Evolutionary conservation across 1,140 invertebrate genomes (phyloP).

Genomic region (Brachionus rubens): DNA sequence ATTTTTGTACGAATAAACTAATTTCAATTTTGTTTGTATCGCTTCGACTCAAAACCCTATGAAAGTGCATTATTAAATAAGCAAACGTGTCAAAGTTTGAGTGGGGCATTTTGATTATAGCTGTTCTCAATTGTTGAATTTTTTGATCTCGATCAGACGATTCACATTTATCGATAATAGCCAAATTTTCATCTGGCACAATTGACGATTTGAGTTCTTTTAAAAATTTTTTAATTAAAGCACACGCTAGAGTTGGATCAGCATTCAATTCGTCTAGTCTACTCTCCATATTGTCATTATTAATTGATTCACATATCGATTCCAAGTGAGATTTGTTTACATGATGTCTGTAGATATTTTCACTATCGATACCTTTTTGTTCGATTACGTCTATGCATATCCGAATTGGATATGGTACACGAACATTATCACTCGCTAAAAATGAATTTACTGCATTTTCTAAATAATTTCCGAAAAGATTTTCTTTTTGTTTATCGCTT

Average conservation of each 20-base stretch:
- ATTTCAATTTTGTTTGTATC: slow-evolving; percentile 34
- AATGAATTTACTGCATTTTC: slow-evolving; percentile 24
- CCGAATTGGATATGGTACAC: slow-evolving; percentile 26
- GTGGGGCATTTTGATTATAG: neutral
- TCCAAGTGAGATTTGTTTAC: slow-evolving; percentile 20
- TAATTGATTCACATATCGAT: slow-evolving; percentile 41
- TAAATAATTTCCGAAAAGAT: slow-evolving; percentile 34
- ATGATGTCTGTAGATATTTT: slow-evolving; percentile 29
- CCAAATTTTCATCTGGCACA: slow-evolving; percentile 32
- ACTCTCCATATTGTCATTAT: slow-evolving; percentile 15
- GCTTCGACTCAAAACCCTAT: slow-evolving; percentile 2
- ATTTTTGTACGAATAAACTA: slow-evolving; percentile 22
- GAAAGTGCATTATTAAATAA: slow-evolving; percentile 42
- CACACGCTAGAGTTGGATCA: slow-evolving; percentile 30
- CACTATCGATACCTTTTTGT: slow-evolving; percentile 28
- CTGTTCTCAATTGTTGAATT: neutral
- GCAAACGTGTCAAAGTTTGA: slow-evolving; percentile 39
- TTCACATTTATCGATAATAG: slow-evolving; percentile 35
- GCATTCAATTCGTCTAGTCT: neutral
- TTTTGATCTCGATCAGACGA: slow-evolving; percentile 34
- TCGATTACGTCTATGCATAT: slow-evolving; percentile 42
- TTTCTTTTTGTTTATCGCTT: neutral
- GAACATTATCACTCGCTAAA: slow-evolving; percentile 2
- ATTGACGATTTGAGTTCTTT: slow-evolving; percentile 39
- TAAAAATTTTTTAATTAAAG: slow-evolving; percentile 42